phyloP scores from a whole-genome alignment of 1,140 invertebrate genomes.

The Potamilus streckersoni region DNA sequence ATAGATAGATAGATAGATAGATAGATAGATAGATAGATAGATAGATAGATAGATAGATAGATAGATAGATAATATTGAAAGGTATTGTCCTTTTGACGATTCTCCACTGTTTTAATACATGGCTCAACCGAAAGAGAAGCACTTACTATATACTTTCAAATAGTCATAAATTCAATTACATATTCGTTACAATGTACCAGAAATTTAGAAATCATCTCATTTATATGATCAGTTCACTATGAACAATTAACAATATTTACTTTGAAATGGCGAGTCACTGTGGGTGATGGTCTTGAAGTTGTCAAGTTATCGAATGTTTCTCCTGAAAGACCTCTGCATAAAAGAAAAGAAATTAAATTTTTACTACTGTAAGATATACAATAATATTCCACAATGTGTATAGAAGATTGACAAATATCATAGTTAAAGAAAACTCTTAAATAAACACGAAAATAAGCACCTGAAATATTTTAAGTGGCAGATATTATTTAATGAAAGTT shows the following conservation, averaged over 20 bases:
- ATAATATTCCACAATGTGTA: not conserved
- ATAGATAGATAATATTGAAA: not conserved
- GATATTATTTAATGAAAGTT: no score
- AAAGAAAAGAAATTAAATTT: not conserved
- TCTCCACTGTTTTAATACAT: not conserved
- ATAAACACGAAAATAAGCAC: no score
- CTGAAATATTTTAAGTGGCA: no score
- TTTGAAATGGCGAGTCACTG: slow-evolving; percentile 49
- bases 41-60: no score
- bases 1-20: no score
- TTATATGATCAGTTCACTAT: not conserved
- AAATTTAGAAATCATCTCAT: no score
- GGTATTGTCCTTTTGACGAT: not conserved
- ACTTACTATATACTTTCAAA: no score
- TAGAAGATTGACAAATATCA: not conserved
- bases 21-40: no score
- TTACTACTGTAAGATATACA: not conserved
- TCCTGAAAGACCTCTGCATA: slow-evolving; percentile 32
- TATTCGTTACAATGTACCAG: no score
- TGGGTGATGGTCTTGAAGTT: slow-evolving; percentile 27
- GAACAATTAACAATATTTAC: slow-evolving; percentile 14
- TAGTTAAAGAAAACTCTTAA: no score
- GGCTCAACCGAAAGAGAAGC: no score
- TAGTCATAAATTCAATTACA: no score
- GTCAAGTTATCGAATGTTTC: slow-evolving; percentile 32